Conservation (phyloP, 2,113 vertebrate genomes). For the Mohoua ochrocephala region DNA sequence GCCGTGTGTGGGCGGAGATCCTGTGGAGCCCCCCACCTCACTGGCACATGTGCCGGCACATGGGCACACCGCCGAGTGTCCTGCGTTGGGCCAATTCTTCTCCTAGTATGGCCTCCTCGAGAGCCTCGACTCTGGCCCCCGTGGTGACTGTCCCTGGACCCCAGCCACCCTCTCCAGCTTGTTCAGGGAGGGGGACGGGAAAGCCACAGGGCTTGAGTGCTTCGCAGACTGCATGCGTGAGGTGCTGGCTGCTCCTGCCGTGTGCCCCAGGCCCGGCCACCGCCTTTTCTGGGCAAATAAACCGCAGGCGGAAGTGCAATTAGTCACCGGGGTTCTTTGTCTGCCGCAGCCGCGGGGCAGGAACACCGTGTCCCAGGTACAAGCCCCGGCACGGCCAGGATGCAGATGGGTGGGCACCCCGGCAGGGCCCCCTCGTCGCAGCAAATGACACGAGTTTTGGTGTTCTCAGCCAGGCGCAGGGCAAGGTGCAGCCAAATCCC, state of each 20-base stretch:
- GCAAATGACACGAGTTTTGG: neutral
- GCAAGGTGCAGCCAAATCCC: neutral
- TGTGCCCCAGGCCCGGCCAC: neutral
- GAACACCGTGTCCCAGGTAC: neutral
- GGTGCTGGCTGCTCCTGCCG: neutral
- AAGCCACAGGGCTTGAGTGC: fast-evolving
- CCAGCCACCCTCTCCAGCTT: neutral
- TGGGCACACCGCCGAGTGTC: fast-evolving
- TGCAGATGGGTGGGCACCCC: neutral
- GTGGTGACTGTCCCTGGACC: neutral
- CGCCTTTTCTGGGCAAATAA: slow-evolving; percentile 32
- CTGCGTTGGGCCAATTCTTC: fast-evolving
- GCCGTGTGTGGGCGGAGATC: fast-evolving
- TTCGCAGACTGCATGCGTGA: neutral
- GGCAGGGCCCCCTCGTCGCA: neutral
- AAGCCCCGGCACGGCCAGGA: neutral
- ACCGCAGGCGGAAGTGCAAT: slow-evolving; percentile 19
- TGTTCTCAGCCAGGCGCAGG: neutral
- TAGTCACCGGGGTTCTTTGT: neutral
- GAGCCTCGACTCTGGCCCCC: fast-evolving
- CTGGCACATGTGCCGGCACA: neutral
- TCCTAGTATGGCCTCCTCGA: fast-evolving
- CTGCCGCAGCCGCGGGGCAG: neutral
- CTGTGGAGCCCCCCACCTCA: fast-evolving
- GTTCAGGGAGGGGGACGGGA: neutral